These are phyloP conservation scores for Agrochola macilenta DNA, from an alignment of 2,888 invertebrate genomes.

Conservation along the genomic window DNA sequence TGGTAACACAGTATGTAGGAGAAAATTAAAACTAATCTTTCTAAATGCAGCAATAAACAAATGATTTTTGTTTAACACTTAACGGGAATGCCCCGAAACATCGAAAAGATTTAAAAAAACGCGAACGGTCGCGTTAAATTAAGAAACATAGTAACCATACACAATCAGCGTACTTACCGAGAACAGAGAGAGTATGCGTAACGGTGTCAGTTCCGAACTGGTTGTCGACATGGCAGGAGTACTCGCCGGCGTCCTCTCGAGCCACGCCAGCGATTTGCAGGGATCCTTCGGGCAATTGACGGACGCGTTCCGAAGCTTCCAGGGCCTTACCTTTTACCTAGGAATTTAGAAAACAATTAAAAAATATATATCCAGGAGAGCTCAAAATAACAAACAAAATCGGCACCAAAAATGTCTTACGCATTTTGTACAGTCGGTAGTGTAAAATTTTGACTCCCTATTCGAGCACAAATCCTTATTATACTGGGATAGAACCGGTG, in stretches of 20 bases:
- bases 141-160: neutral
- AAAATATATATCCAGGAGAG: neutral
- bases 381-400: neutral
- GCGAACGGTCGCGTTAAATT: neutral
- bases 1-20: neutral
- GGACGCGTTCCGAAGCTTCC: slow-evolving; percentile 95
- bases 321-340: slow-evolving; percentile 94
- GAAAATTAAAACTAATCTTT: neutral
- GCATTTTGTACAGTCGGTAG: neutral
- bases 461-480: neutral
- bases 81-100: neutral
- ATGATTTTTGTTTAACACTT: neutral
- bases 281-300: slow-evolving; percentile 97
- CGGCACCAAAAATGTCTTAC: neutral
- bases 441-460: neutral
- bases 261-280: slow-evolving; percentile 97
- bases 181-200: slow-evolving; percentile 96
- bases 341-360: neutral
- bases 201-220: slow-evolving; percentile 98
- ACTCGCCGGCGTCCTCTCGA: slow-evolving; percentile 97
- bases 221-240: slow-evolving; percentile 98
- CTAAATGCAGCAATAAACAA: neutral
- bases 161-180: slow-evolving; percentile 89
- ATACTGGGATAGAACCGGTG: neutral
- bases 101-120: neutral